phyloP scores from a whole-genome alignment of 1,140 invertebrate genomes.

The Caligus rogercresseyi region DNA sequence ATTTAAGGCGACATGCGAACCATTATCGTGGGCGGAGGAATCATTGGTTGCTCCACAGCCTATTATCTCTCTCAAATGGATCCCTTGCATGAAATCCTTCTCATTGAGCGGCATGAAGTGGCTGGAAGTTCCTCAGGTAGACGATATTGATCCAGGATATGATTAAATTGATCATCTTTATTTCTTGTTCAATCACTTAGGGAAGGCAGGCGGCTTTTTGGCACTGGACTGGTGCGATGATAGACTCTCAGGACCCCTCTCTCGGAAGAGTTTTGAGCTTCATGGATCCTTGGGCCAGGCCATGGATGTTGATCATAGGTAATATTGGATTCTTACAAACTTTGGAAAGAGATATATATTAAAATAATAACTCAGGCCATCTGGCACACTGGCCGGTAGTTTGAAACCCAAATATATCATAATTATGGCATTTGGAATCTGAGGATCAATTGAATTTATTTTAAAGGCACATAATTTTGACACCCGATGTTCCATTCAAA shows the following conservation, averaged over 20 bases:
- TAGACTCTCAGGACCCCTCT: not conserved
- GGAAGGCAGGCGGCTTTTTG: constrained; percentile 16
- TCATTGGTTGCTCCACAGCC: constrained; percentile 19
- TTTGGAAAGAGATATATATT: too few relatives aligned
- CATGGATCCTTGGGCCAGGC: not conserved
- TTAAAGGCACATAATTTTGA: too few relatives aligned
- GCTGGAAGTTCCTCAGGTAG: not conserved
- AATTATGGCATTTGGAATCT: too few relatives aligned
- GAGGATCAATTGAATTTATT: too few relatives aligned
- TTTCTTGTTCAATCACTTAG: not conserved
- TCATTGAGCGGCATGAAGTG: constrained; percentile 7
- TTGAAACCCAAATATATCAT: too few relatives aligned
- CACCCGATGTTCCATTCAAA: too few relatives aligned
- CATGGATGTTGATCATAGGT: constrained; percentile 11
- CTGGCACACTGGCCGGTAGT: too few relatives aligned
- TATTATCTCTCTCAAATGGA: constrained; percentile 16
- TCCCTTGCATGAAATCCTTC: not conserved
- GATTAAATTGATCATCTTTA: constrained; percentile 3
- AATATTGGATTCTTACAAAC: too few relatives aligned
- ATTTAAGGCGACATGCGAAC: not conserved
- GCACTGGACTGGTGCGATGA: constrained; percentile 12
- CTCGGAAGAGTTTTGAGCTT: constrained; percentile 16
- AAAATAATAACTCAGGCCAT: too few relatives aligned
- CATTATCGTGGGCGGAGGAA: constrained; percentile 17
- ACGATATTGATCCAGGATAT: not conserved